phyloP scores from a whole-genome alignment of 1,140 invertebrate species.

The Berghia stephanieae region DNA sequence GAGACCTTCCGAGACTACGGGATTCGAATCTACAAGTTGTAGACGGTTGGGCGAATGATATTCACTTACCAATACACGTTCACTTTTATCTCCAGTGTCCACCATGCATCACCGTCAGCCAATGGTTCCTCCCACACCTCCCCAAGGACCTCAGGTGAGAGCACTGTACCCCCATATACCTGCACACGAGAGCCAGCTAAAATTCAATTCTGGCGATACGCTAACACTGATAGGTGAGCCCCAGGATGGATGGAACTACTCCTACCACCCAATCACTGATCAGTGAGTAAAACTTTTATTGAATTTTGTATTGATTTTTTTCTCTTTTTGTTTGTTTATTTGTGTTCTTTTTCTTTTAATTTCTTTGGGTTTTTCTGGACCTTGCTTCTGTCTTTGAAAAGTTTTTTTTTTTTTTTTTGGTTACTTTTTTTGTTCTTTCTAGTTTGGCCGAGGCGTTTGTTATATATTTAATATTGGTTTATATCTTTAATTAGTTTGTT shows the following conservation, averaged over 20 bases:
- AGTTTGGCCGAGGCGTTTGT: neutral
- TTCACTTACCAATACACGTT: no score
- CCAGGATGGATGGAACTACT: slow-evolving; percentile 92
- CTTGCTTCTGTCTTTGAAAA: neutral
- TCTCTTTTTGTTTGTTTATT: neutral
- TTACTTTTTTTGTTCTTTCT: neutral
- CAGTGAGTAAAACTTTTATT: slow-evolving; percentile 52
- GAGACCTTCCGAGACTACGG: no score
- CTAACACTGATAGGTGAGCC: slow-evolving; percentile 88
- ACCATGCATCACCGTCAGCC: no score
- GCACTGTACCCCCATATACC: slow-evolving; percentile 90
- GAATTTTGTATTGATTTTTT: no score
- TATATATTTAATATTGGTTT: neutral
- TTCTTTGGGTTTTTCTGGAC: neutral
- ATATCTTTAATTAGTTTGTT: no score
- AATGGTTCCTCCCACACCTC: slow-evolving; percentile 42
- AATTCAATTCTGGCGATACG: slow-evolving; percentile 89
- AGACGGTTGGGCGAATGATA: no score
- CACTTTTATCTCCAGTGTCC: no score
- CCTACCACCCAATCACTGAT: slow-evolving; percentile 88
- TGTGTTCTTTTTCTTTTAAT: neutral
- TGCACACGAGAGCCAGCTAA: slow-evolving; percentile 89
- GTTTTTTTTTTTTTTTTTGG: neutral
- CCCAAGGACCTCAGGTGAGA: slow-evolving; percentile 75
- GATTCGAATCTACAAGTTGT: no score